Base-by-base conservation (phyloP, 2,113 vertebrate species). In the Tapirus terrestris region DNA sequence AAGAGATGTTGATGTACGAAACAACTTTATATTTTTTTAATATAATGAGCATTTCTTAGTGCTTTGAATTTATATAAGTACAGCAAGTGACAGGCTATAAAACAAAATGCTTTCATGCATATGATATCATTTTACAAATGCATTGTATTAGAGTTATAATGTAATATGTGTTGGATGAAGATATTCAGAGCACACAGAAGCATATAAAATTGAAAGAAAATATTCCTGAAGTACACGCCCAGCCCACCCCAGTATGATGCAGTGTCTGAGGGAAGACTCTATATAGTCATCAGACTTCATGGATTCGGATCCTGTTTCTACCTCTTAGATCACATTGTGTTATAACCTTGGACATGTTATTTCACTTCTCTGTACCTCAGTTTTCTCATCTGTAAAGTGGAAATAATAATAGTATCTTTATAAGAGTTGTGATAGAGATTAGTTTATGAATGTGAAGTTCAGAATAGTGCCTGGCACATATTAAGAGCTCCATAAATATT, bases 111-210 rank as follows among this genome's bases (percentile, higher is more conserved):
- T 96, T 53, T 95, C 12, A 39, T 61, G 77, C 33, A 72, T 73
- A 18, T n/a, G 81, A 94, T 81, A 67, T 96, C 65, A 91, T 94
- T 93, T 92, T 94, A 65, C 85, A 97, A 94, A 91, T 88, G 81
- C 51, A 92, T 45, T 91, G 51, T 81, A 61, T 56, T 91, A 51
- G 39, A 43, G 31, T 80, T 79, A 20, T 79, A 88, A 81, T 75
- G 80, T 75, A 65, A 17, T 73, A 25, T 4, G 2, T 90, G 27
- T 68, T 90, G 92, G 79, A 25, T 86, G 76, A 94, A 91, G 91
- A 77, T 67, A 75, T 27, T 60, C 29, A 72, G 85, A 53, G n/a
- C 1, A 11, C 1, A 45, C 17, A 45, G 70, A 68, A 85, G 48
- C 56, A 39, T 5, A 48, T 23, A 58, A 39, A 11, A 63, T 33